Percentiles rank a stretch among this genome's conserved stretches.
These are phyloP conservation scores for Pseudonaja textilis DNA, from an alignment of 2,113 vertebrate genomes.

Conservation along the genomic window DNA sequence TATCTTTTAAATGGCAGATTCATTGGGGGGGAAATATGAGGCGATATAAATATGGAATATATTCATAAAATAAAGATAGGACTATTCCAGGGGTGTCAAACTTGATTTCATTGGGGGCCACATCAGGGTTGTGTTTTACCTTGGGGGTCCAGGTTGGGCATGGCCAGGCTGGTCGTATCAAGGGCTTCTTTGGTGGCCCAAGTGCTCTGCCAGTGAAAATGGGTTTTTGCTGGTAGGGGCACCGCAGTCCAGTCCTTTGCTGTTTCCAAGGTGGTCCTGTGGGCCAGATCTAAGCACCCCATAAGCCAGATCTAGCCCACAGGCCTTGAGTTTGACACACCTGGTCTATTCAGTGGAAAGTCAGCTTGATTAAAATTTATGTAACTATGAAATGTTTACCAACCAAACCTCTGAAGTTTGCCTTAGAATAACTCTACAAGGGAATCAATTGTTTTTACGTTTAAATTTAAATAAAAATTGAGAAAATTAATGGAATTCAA, in stretches of 20 bases:
- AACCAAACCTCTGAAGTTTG: slow-evolving; percentile 17
- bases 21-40: background rate
- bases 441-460: slow-evolving; percentile 64
- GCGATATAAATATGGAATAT: background rate
- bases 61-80: background rate
- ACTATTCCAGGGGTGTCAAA: background rate
- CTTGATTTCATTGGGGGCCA: no score
- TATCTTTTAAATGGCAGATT: background rate
- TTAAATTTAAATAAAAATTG: slow-evolving; percentile 69
- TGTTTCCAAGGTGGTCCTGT: no score
- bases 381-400: background rate
- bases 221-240: no score
- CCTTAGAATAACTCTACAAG: slow-evolving; percentile 52
- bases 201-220: no score
- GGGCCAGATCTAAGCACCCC: no score
- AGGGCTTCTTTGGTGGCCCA: no score
- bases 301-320: no score
- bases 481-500: slow-evolving; percentile 61
- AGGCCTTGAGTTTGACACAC: no score
- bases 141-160: no score
- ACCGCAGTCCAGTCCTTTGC: no score
- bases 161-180: no score
- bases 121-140: no score
- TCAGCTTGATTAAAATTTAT: slow-evolving; percentile 21
- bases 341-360: background rate